phyloP scores from a whole-genome alignment of 30 jellyfish, hydroid and myxozoan genomes.

The Aurelia sp. region DNA sequence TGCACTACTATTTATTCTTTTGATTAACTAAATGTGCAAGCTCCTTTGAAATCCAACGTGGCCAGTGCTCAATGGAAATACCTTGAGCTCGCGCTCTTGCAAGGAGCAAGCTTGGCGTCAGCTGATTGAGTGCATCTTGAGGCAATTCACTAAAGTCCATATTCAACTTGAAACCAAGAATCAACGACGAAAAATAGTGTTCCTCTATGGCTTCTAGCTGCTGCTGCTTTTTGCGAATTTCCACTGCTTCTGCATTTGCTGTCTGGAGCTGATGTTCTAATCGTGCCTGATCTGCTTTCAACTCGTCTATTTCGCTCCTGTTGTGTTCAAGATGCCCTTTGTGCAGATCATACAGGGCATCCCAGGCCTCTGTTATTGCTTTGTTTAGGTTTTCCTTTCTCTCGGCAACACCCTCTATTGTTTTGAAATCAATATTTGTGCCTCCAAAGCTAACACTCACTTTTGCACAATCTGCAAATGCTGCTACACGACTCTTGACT shows the following conservation, averaged over 20 bases:
- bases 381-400: slow-evolving; percentile 65
- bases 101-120: slow-evolving; percentile 73
- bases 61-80: slow-evolving; percentile 82
- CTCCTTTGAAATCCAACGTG: slow-evolving; percentile 86
- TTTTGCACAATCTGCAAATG: slow-evolving; percentile 65
- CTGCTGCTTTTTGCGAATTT: slow-evolving; percentile 55
- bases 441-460: slow-evolving; percentile 72
- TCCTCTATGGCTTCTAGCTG: slow-evolving; percentile 65
- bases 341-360: slow-evolving; percentile 63
- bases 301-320: slow-evolving; percentile 64
- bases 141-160: slow-evolving; percentile 84
- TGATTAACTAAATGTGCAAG: slow-evolving; percentile 54
- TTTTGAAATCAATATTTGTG: slow-evolving; percentile 52
- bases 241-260: slow-evolving; percentile 53
- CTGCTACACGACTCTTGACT: slow-evolving; percentile 50
- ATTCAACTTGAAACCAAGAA: slow-evolving; percentile 86
- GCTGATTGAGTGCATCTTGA: slow-evolving; percentile 42
- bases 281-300: slow-evolving; percentile 39
- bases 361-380: slow-evolving; percentile 65
- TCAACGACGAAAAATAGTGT: slow-evolving; percentile 75
- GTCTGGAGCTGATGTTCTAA: slow-evolving; percentile 72
- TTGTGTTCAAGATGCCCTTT: slow-evolving; percentile 61
- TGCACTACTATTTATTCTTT: no score
- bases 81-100: slow-evolving; percentile 70
- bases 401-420: slow-evolving; percentile 80